These are phyloP conservation scores for Phaetusa simplex DNA, from an alignment of 2,113 vertebrate species.

Conservation along the genomic window DNA sequence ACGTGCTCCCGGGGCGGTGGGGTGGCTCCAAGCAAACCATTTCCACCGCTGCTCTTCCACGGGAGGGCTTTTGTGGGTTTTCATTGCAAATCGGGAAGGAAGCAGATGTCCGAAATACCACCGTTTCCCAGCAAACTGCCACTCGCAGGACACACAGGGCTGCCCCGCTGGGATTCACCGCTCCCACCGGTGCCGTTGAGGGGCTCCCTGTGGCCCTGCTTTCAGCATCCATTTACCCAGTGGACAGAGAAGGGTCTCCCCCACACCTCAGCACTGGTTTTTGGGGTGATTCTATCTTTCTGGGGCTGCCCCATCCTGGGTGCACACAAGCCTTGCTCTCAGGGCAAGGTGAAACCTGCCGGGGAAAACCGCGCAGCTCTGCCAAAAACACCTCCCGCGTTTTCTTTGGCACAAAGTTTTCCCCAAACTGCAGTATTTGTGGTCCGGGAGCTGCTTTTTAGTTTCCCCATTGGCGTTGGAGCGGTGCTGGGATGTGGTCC, in stretches of 20 bases:
- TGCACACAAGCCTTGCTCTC: not conserved
- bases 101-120: not conserved
- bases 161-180: not conserved
- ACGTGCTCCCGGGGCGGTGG: accelerated
- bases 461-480: not conserved
- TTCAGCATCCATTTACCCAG: not conserved
- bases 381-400: not conserved
- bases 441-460: not conserved
- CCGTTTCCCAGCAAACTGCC: not conserved
- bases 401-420: not conserved
- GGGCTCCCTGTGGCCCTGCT: not conserved
- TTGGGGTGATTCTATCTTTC: not conserved
- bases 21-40: not conserved
- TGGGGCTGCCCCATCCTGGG: not conserved
- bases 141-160: accelerated
- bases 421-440: not conserved
- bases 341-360: not conserved
- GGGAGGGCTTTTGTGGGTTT: not conserved
- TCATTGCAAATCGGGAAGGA: not conserved
- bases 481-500: not conserved
- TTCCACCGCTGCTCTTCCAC: not conserved
- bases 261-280: not conserved
- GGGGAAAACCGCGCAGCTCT: not conserved
- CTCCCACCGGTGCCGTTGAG: not conserved
- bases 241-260: too few relatives aligned